Evolutionary conservation across 2,113 vertebrate species (phyloP).

Genomic region (Ondatra zibethicus): DNA sequence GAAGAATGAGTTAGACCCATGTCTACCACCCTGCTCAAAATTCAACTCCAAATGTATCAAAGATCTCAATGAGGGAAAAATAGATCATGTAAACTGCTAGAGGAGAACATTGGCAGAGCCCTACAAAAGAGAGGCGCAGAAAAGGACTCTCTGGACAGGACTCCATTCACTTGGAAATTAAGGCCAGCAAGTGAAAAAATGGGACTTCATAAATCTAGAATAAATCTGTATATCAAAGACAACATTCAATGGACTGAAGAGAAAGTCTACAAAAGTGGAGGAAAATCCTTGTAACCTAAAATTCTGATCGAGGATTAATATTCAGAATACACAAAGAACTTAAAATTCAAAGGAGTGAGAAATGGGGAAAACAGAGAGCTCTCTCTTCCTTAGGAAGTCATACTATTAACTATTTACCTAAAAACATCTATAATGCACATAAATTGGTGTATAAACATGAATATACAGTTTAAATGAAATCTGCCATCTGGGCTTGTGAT

Average conservation of each 20-base stretch:
- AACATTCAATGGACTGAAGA: neutral
- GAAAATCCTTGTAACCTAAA: neutral
- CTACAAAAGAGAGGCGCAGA: neutral
- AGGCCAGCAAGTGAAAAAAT: neutral
- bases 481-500: neutral
- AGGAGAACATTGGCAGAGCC: neutral
- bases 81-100: neutral
- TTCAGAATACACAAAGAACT: neutral
- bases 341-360: neutral
- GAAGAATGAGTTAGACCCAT: neutral
- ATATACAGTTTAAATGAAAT: neutral
- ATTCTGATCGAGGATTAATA: neutral
- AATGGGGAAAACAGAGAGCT: neutral
- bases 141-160: neutral
- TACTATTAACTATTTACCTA: neutral
- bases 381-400: neutral
- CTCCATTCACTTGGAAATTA: neutral
- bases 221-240: neutral
- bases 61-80: neutral
- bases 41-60: neutral
- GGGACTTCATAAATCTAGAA: neutral
- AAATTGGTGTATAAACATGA: neutral
- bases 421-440: neutral
- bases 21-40: neutral
- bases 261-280: neutral